Evolutionary conservation across 2,888 invertebrate species (phyloP).

Genomic region (Glomeris marginata): DNA sequence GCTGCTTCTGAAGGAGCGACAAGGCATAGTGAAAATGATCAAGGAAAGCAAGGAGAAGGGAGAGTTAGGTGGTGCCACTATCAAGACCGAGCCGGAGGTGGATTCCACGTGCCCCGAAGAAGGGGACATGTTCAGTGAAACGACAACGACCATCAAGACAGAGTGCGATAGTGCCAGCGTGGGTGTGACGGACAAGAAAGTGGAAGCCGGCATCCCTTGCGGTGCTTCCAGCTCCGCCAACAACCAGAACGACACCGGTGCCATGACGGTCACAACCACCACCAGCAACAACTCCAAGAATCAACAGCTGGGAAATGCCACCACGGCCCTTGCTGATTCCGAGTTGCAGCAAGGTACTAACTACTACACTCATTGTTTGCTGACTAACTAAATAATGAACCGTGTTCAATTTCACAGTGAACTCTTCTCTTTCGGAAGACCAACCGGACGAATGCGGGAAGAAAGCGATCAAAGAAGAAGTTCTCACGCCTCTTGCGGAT

Average conservation of each 20-base stretch:
- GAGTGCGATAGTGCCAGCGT: slow-evolving; percentile 2
- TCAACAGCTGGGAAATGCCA: no score
- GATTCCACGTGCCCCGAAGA: slow-evolving; percentile 5
- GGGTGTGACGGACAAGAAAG: slow-evolving; percentile 3
- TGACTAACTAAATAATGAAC: no score
- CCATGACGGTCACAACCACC: slow-evolving; percentile 3
- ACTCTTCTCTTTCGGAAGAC: no score
- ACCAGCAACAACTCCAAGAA: background rate
- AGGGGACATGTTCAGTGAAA: slow-evolving; percentile 7
- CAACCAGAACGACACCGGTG: background rate
- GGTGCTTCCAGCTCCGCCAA: slow-evolving; percentile 3
- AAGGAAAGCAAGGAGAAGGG: slow-evolving; percentile 21
- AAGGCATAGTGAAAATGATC: slow-evolving; percentile 18
- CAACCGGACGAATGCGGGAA: no score
- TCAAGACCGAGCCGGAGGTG: slow-evolving; percentile 14
- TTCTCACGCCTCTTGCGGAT: no score
- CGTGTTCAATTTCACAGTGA: no score
- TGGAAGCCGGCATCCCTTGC: slow-evolving; percentile 2
- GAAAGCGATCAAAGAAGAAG: no score
- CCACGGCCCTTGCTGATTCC: no score
- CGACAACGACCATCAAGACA: slow-evolving; percentile 4
- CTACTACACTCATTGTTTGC: no score
- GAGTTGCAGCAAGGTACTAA: no score
- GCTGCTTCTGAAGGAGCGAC: slow-evolving; percentile 13
- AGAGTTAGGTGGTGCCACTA: slow-evolving; percentile 14